phyloP scores from a whole-genome alignment of 1,140 invertebrate genomes.

The Hyphantria cunea region DNA sequence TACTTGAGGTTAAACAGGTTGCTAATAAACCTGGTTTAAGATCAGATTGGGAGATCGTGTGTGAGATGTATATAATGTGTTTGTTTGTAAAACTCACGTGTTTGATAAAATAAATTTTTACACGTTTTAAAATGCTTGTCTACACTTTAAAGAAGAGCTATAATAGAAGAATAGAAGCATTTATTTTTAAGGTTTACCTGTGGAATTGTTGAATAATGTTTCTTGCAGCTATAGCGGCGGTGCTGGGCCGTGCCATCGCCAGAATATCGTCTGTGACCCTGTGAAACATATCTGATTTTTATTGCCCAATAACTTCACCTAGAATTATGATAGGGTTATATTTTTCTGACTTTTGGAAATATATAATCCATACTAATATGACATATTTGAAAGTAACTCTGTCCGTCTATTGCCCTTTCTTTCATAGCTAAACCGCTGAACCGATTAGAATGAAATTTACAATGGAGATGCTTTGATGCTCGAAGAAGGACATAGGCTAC shows the following conservation, averaged over 20 bases:
- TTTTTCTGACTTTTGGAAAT: no score
- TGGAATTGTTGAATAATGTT: slow-evolving; percentile 91
- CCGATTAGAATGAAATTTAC: no score
- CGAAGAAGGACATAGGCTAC: no score
- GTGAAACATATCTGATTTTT: slow-evolving; percentile 38
- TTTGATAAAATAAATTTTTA: neutral
- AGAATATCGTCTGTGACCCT: slow-evolving; percentile 94
- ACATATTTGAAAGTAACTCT: no score
- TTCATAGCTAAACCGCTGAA: no score
- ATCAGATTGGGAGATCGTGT: no score
- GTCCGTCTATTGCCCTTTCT: no score
- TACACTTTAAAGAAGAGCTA: neutral
- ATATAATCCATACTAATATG: no score
- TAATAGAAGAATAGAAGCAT: neutral
- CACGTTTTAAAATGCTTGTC: neutral
- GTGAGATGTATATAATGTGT: no score
- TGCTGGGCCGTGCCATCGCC: slow-evolving; percentile 93
- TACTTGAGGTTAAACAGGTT: no score
- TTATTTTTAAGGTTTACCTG: slow-evolving; percentile 73
- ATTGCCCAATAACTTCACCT: neutral
- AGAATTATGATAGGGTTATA: neutral
- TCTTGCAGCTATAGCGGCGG: slow-evolving; percentile 86
- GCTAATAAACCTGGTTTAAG: no score
- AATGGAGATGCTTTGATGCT: no score
- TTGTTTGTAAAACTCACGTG: neutral